Conservation (phyloP, 1,140 invertebrate genomes). For the Drosophila paulistorum region DNA sequence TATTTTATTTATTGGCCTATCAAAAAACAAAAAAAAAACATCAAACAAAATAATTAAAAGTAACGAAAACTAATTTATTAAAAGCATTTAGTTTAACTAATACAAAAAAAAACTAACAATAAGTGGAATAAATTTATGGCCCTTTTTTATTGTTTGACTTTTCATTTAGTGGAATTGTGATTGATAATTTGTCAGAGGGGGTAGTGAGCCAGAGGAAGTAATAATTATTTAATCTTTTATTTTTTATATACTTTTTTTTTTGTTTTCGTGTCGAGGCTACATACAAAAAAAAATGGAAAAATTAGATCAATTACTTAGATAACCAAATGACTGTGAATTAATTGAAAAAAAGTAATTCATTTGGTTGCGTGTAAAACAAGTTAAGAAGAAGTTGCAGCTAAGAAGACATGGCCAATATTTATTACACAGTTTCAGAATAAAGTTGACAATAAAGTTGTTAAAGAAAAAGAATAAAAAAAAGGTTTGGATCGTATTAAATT, state of each 20-base stretch:
- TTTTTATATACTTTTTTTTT: conserved; percentile 5
- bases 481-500: too few relatives aligned
- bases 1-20: conserved; percentile 30
- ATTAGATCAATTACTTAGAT: conserved; percentile 11
- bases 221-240: conserved; percentile 23
- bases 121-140: conserved; percentile 20
- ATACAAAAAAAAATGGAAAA: background rate
- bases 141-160: conserved; percentile 28
- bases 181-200: conserved; percentile 26
- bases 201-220: background rate
- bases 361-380: background rate
- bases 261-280: conserved; percentile 6
- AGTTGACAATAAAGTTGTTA: too few relatives aligned
- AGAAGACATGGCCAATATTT: too few relatives aligned
- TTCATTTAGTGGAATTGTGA: conserved; percentile 33
- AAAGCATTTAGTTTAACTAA: conserved; percentile 13
- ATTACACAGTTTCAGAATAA: too few relatives aligned
- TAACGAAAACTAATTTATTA: conserved; percentile 14
- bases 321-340: background rate
- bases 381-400: too few relatives aligned
- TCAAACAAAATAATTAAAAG: background rate
- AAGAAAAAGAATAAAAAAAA: too few relatives aligned
- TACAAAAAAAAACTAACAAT: background rate
- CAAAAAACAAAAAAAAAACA: background rate
- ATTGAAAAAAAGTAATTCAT: background rate